Percentiles rank a stretch among this genome's conserved stretches.
phyloP scores from a whole-genome alignment of 1,140 invertebrate genomes.

The Sinella curviseta region DNA sequence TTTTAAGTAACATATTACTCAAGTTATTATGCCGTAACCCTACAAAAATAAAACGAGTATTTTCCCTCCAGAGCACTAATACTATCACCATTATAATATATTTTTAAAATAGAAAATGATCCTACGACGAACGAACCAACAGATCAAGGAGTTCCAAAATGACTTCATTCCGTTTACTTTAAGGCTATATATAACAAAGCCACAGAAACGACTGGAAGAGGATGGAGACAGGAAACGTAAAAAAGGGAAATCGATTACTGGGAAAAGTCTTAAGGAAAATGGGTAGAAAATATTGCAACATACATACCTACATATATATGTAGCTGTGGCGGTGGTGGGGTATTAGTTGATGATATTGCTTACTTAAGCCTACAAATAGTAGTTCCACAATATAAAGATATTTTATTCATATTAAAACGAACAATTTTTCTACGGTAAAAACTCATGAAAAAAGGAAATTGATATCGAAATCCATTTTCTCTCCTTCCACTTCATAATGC shows the following conservation, averaged over 20 bases:
- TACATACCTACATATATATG: not conserved
- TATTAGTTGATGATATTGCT: not conserved
- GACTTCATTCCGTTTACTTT: not conserved
- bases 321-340: not conserved
- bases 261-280: constrained; percentile 13
- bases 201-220: not conserved
- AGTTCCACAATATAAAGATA: not conserved
- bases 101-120: not conserved
- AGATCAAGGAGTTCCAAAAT: too few species aligned
- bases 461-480: constrained; percentile 4
- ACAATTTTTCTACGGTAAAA: constrained; percentile 3
- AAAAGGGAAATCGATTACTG: constrained; percentile 2
- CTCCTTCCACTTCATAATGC: constrained; percentile 13
- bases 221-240: not conserved
- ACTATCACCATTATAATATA: not conserved
- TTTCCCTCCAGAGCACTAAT: not conserved
- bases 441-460: constrained; percentile 9
- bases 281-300: not conserved
- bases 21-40: not conserved
- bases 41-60: not conserved
- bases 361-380: not conserved
- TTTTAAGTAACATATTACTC: constrained; percentile 3
- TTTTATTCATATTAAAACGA: constrained; percentile 12
- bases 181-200: not conserved
- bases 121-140: not conserved